Conservation (phyloP, 2,113 vertebrate species). For the Poecilia latipinna region DNA sequence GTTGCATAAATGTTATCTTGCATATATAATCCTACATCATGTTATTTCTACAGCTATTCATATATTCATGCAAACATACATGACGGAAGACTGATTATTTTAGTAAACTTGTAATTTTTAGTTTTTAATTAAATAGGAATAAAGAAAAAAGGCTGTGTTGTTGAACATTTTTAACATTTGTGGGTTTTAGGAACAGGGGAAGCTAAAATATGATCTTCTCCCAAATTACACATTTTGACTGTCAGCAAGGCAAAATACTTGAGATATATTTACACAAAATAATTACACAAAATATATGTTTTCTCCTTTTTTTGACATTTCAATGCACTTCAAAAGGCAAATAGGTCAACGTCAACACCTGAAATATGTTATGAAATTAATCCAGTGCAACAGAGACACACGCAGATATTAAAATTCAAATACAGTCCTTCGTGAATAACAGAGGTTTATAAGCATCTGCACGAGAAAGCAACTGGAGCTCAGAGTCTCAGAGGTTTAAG, state of each 20-base stretch:
- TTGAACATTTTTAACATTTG: background rate
- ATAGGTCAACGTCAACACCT: background rate
- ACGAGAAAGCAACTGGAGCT: background rate
- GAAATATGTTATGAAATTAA: background rate
- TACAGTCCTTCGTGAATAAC: background rate
- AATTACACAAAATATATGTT: background rate
- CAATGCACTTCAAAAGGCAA: background rate
- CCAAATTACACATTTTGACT: too few species aligned
- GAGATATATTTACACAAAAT: background rate
- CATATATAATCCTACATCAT: background rate
- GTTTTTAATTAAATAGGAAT: background rate
- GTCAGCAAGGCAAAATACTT: background rate
- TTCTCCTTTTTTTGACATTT: background rate
- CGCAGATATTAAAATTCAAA: background rate
- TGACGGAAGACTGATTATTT: too few species aligned
- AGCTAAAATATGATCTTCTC: background rate
- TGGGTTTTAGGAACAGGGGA: background rate
- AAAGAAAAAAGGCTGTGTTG: background rate
- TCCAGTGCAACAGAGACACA: background rate
- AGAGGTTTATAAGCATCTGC: background rate
- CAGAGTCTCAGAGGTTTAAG: background rate
- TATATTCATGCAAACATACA: background rate
- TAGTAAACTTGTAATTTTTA: background rate
- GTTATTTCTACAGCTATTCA: background rate
- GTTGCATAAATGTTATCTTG: background rate